Evolutionary conservation across 2,113 vertebrate genomes (phyloP), one percentile per base, ranked within the genome.

Genomic region (Cisticola juncidis): DNA sequence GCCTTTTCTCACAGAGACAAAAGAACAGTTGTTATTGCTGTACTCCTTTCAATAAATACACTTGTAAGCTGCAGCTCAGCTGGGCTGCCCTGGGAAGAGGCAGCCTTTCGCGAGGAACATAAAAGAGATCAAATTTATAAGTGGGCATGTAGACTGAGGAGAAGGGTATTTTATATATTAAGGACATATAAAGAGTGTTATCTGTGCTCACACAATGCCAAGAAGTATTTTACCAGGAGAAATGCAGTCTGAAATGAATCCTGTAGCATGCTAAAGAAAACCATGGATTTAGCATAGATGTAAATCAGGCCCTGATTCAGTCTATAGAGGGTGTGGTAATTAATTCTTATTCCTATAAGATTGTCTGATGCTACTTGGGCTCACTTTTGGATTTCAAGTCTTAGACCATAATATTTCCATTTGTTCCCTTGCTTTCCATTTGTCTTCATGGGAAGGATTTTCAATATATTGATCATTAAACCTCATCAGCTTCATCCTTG

Each of bases 31-130:
- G 78, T 88, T 97, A 82, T 77, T 76, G 48, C 29, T 92, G 40
- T 90, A 40, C 89, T 97, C 80, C 86, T 93, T 92, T 90, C 94
- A 95, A 88, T 86, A 92, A 89, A 76, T 69, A 76, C 61, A 84
- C 89, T 92, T 93, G 78, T 82, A 91, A 94, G 90, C 62, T 33
- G 61, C 50, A 88, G 85, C 33, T 66, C 62, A 48, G 31, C 13
- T 25, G 45, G 36, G 44, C 26, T 36, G 83, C 50, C 85, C 81
- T 71, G 88, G 62, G 72, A 44, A 36, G 62, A 72, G 51, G 48
- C 68, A 86, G 64, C 31, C 20, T 33, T 87, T 70, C 7, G 7
- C 78, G 20, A 36, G 78, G 57, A 83, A 35, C 85, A 47, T 76
- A 77, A 45, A 86, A 85, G 68, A 90, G 25, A 84, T 88, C 45